Base-by-base conservation (phyloP, 2,888 invertebrate genomes). In the Volucella bombylans region DNA sequence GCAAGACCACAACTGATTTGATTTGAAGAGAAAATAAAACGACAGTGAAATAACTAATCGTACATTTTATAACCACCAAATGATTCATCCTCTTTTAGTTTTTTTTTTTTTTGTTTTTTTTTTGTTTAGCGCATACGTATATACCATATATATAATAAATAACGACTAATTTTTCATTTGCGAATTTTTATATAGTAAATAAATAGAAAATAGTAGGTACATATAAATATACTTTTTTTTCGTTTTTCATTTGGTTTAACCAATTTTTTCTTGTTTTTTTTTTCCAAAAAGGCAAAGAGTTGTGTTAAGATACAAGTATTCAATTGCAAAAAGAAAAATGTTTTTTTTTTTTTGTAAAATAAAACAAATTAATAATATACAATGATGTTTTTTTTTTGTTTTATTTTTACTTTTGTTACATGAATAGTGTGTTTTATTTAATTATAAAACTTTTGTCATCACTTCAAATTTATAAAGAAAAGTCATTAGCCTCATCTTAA, bases 51-150 rank as follows among this genome's bases (percentile, higher is more conserved):
- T 49, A 67, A 39, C 45, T 80, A 64, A 31, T 31, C 31, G 31
- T 49, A 47, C 50, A n/a, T 67, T 65, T 45, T 68, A 57, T 83
- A 83, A 52, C 69, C 80, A 80, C 83, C 83, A 83, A 80, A 74
- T 74, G 74, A 83, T 83, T 83, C 80, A 80, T 71, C 71, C 74
- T 80, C 79, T 50, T 23, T 50, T 50, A 41, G 38, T 71, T 47
- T 69, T n/a, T n/a, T n/a, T n/a, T n/a, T n/a, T n/a, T n/a, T n/a
- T n/a, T n/a, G n/a, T n/a, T n/a, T n/a, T n/a, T n/a, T n/a, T n/a
- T 15, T 59, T 64, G 14, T 61, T 43, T 23, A 69, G 65, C 57
- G 64, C 74, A 52, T 39, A 18, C 57, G 64, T 67, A 61, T 65
- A 49, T n/a, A n/a, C n/a, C n/a, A n/a, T n/a, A n/a, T 54, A 71